These are phyloP conservation scores for Scolopax rusticola DNA, from an alignment of 2,797 vertebrate species.

Conservation along the genomic window DNA sequence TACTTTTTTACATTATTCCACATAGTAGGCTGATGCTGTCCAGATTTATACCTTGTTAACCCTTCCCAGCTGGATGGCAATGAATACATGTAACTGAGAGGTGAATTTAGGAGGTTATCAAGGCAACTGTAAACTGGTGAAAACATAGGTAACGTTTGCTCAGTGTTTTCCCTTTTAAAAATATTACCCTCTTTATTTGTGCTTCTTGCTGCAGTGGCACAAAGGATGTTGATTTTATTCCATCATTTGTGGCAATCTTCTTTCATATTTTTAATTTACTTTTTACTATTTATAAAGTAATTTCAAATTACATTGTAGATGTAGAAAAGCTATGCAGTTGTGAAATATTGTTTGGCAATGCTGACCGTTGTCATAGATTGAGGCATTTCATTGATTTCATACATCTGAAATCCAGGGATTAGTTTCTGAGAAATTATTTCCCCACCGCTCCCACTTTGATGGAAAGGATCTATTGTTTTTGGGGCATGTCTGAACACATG, in stretches of 20 bases:
- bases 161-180: neutral
- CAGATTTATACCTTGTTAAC: neutral
- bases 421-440: constrained; percentile 58
- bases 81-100: neutral
- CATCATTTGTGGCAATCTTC: neutral
- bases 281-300: neutral
- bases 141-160: neutral
- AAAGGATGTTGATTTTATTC: neutral
- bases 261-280: neutral
- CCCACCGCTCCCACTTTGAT: constrained; percentile 31
- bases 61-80: neutral
- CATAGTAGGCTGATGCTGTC: neutral
- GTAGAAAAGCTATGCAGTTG: neutral
- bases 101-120: neutral
- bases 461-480: constrained; percentile 56
- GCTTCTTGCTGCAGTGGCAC: neutral
- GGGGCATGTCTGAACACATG: constrained; percentile 33
- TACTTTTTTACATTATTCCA: neutral
- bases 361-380: neutral
- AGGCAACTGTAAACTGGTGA: neutral
- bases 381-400: constrained; percentile 51
- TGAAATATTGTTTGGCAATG: constrained; percentile 1
- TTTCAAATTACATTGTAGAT: neutral
- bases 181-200: neutral
- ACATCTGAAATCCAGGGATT: constrained; percentile 66